phyloP scores from a whole-genome alignment of 2,797 vertebrate species.

The Carapus acus region DNA sequence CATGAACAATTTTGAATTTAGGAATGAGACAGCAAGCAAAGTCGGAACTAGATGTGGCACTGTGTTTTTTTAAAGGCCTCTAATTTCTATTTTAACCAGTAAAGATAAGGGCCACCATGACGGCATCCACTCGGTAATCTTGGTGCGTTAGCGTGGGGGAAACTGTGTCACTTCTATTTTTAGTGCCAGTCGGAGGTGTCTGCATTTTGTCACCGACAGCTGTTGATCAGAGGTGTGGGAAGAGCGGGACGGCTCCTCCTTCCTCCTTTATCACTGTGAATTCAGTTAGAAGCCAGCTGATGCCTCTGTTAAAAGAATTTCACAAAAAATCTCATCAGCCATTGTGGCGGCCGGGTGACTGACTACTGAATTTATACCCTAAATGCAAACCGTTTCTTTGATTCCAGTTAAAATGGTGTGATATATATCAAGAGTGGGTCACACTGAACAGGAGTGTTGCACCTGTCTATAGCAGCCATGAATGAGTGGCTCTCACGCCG shows the following conservation, averaged over 20 bases:
- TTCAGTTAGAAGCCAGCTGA: not conserved
- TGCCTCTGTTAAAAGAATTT: not conserved
- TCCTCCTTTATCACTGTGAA: not conserved
- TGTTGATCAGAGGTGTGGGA: slow-evolving; percentile 32
- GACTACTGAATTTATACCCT: no score
- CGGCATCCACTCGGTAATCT: slow-evolving; percentile 9
- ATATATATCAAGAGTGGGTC: not conserved
- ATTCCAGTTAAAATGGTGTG: not conserved
- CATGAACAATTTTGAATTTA: not conserved
- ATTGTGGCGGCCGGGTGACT: no score
- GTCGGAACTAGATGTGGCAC: not conserved
- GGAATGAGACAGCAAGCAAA: not conserved
- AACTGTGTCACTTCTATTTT: slow-evolving; percentile 44
- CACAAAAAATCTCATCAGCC: no score
- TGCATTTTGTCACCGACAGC: slow-evolving; percentile 44
- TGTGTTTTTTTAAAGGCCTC: not conserved
- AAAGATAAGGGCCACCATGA: slow-evolving; percentile 28
- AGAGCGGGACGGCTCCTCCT: slow-evolving; percentile 1
- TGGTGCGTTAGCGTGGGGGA: not conserved
- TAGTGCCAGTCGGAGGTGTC: slow-evolving; percentile 28
- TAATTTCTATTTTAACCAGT: slow-evolving; percentile 30
- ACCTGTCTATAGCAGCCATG: not conserved
- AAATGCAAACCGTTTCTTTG: no score
- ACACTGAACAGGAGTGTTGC: no score
- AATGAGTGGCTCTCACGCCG: slow-evolving; percentile 2